phyloP scores from a whole-genome alignment of 2,113 vertebrate species.

The Dromiciops gliroides region DNA sequence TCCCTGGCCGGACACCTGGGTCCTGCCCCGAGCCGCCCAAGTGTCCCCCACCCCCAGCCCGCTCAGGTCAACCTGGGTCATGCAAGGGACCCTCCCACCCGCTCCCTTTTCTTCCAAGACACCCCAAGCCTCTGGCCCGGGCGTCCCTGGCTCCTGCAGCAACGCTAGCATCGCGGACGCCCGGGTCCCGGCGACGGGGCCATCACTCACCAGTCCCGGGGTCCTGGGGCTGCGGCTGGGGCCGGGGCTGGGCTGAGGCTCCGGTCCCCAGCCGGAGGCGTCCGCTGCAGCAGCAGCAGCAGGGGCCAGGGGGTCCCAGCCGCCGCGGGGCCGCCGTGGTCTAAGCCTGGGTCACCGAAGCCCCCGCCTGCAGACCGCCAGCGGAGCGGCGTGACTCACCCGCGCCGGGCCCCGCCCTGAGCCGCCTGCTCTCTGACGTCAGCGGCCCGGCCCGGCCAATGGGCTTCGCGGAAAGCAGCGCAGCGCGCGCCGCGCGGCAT shows the following conservation, averaged over 20 bases:
- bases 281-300: constrained; percentile 15
- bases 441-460: constrained; percentile 70
- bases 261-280: constrained; percentile 58
- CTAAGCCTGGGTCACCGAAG: constrained; percentile 65
- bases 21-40: not conserved
- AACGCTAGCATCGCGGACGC: constrained; percentile 42
- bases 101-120: constrained; percentile 22
- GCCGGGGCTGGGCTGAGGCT: constrained; percentile 47
- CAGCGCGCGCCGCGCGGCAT: constrained; percentile 68
- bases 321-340: constrained; percentile 68
- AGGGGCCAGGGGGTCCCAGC: constrained; percentile 38
- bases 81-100: not conserved
- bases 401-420: constrained; percentile 70
- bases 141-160: constrained; percentile 17
- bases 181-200: not conserved
- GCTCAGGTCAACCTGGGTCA: not conserved
- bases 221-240: not conserved
- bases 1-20: constrained; percentile 9
- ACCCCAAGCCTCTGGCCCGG: not conserved
- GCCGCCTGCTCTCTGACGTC: constrained; percentile 74
- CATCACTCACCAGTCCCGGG: constrained; percentile 64
- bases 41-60: constrained; percentile 16
- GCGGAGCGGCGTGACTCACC: constrained; percentile 79
- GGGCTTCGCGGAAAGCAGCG: constrained; percentile 54
- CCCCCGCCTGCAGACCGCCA: constrained; percentile 72